Base-by-base conservation (phyloP, 2,113 vertebrate genomes). In the Brachypteracias leptosomus region DNA sequence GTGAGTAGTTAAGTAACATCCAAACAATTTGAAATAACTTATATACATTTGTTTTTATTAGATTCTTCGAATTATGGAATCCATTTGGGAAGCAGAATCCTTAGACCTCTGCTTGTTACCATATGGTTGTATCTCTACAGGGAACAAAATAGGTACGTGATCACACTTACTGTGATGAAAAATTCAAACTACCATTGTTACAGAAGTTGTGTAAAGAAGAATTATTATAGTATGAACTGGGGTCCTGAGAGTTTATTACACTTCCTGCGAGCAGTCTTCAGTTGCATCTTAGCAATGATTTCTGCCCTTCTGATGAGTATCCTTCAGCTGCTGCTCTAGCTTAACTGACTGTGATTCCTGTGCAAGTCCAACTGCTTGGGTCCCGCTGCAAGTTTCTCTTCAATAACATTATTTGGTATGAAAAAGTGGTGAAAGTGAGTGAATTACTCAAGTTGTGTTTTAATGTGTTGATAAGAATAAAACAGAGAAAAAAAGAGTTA, bases 21-120 rank as follows among this genome's bases (percentile, higher is more conserved):
- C 14, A 78, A 82, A 57, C n/a, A 74, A 73, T 90, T 73, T 77
- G 10, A 77, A 65, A 54, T 67, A 59, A 76, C 4, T 65, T 59
- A 2, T 7, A 28, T 92, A 11, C 21, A 0, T 84, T 84, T 96
- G 10, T 65, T 97, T 96, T 96, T 81, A 85, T 65, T 95, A 99
- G 99, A 99, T 99, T 95, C 98, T 99, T 96, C 97, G 98, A 91
- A 99, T 99, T 95, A 99, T 99, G 99, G 99, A 99, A 95, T 99
- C 99, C 11, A 99, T 99, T 97, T 99, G 99, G 99, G 99, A 99
- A 97, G 98, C 98, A 3, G 99, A 99, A 92, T 99, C 99, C 8
- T 97, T 99, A 96, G 99, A 99, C 85, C 98, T 99, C 77, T 99
- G 98, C 72, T 98, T 99, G 90, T 85, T 99, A 67, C 99, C 99